Evolutionary conservation across 2,797 vertebrate species (phyloP).

Genomic region (Coccyzus lansbergi): DNA sequence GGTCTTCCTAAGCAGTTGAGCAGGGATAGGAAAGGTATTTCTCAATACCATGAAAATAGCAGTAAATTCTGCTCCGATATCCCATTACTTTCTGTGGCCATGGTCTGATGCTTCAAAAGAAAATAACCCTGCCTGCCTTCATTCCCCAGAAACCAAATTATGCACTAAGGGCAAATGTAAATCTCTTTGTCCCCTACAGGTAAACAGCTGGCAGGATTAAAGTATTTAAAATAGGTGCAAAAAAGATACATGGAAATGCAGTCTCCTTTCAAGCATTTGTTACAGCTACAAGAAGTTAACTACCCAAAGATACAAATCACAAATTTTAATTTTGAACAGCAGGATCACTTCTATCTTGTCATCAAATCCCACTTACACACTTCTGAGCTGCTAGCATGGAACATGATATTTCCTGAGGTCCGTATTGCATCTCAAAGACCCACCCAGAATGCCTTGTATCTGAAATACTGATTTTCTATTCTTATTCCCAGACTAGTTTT

Average conservation of each 20-base stretch:
- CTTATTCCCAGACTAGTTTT: not conserved
- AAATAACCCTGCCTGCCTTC: not conserved
- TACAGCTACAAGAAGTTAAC: slow-evolving; percentile 27
- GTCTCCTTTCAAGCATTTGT: slow-evolving; percentile 12
- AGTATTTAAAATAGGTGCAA: slow-evolving; percentile 42
- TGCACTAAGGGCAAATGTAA: slow-evolving; percentile 36
- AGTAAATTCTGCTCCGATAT: not conserved
- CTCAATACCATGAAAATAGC: not conserved
- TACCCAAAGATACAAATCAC: slow-evolving; percentile 22
- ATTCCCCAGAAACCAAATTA: slow-evolving; percentile 18
- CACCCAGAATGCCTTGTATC: not conserved
- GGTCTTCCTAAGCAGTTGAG: not conserved
- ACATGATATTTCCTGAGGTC: not conserved
- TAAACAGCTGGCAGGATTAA: slow-evolving; percentile 59
- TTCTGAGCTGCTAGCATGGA: not conserved
- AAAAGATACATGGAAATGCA: slow-evolving; percentile 44
- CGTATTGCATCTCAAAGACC: not conserved
- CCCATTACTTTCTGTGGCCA: not conserved
- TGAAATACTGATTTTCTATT: not conserved
- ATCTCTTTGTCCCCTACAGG: slow-evolving; percentile 34
- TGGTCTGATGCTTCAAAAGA: slow-evolving; percentile 25
- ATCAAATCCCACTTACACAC: not conserved
- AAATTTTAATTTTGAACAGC: slow-evolving; percentile 5
- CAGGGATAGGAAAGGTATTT: not conserved
- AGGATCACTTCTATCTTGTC: not conserved